phyloP scores from a whole-genome alignment of 2,797 vertebrate genomes.

The Fistularia commersonii region DNA sequence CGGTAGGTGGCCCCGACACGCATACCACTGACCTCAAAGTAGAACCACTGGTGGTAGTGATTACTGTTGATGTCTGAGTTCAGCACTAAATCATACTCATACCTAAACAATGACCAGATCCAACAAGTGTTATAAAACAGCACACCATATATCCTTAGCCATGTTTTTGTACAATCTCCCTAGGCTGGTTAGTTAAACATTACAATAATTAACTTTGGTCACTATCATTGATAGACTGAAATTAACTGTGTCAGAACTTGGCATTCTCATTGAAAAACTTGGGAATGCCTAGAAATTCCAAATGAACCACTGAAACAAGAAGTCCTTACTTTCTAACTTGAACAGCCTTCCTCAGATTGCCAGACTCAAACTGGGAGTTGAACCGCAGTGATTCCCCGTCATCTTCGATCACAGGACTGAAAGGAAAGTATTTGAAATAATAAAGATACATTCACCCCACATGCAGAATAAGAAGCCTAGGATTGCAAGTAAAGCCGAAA shows the following conservation, averaged over 20 bases:
- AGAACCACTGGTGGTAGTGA: slow-evolving; percentile 99
- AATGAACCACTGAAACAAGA: too few species aligned
- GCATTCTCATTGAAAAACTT: too few species aligned
- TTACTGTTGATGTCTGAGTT: slow-evolving; percentile 99
- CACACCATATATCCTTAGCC: too few species aligned
- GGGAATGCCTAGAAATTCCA: too few species aligned
- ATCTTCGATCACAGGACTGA: slow-evolving; percentile 83
- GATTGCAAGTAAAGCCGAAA: not conserved
- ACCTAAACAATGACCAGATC: slow-evolving; percentile 66
- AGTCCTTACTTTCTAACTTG: slow-evolving; percentile 93
- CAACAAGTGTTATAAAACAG: too few species aligned
- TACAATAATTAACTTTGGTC: not conserved
- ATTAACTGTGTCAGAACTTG: too few species aligned
- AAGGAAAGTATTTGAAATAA: slow-evolving; percentile 4
- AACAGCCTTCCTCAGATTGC: slow-evolving; percentile 94
- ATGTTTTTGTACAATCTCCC: too few species aligned
- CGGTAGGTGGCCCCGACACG: slow-evolving; percentile 84
- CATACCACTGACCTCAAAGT: slow-evolving; percentile 98
- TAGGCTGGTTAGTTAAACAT: not conserved
- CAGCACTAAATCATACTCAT: slow-evolving; percentile 95
- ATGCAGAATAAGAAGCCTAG: slow-evolving; percentile 8
- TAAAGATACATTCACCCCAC: slow-evolving; percentile 4
- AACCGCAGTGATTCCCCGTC: slow-evolving; percentile 90
- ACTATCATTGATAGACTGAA: not conserved
- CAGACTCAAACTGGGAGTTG: slow-evolving; percentile 98